phyloP scores from a whole-genome alignment of 2,888 invertebrate species.

The Omphaloscelis lunosa region DNA sequence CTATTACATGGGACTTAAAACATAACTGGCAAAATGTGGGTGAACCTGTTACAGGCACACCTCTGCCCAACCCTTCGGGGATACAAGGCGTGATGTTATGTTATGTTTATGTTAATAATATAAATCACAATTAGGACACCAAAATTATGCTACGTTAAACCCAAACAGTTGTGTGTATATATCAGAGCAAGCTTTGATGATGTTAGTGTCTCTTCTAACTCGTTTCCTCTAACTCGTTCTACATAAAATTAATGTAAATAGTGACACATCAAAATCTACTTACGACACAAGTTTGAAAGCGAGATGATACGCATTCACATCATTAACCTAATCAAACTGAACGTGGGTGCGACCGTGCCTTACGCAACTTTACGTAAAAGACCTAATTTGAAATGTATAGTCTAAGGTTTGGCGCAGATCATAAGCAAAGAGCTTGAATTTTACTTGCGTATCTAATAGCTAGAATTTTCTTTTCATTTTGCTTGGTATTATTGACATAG shows the following conservation, averaged over 20 bases:
- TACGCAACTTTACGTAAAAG: constrained; percentile 36
- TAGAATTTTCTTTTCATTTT: neutral
- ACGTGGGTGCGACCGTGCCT: constrained; percentile 44
- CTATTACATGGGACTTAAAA: too few species aligned
- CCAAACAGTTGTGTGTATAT: neutral
- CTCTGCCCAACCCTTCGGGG: too few species aligned
- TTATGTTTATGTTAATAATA: too few species aligned
- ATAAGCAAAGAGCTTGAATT: neutral
- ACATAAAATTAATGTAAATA: neutral
- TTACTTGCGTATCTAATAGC: rapidly evolving
- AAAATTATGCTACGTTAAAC: neutral
- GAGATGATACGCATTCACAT: constrained; percentile 27
- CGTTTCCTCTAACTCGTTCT: neutral
- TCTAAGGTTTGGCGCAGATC: neutral
- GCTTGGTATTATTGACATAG: neutral
- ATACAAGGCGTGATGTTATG: too few species aligned
- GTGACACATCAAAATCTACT: constrained; percentile 19
- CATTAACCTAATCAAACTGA: constrained; percentile 26
- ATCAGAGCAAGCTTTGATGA: neutral
- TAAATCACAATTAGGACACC: neutral
- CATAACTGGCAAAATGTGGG: too few species aligned
- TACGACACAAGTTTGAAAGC: constrained; percentile 17
- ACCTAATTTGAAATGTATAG: constrained; percentile 40
- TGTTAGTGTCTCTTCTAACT: neutral
- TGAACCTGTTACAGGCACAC: too few species aligned